Evolutionary conservation across 2,113 vertebrate genomes (phyloP).

Genomic region (Vulpes ferrilata): DNA sequence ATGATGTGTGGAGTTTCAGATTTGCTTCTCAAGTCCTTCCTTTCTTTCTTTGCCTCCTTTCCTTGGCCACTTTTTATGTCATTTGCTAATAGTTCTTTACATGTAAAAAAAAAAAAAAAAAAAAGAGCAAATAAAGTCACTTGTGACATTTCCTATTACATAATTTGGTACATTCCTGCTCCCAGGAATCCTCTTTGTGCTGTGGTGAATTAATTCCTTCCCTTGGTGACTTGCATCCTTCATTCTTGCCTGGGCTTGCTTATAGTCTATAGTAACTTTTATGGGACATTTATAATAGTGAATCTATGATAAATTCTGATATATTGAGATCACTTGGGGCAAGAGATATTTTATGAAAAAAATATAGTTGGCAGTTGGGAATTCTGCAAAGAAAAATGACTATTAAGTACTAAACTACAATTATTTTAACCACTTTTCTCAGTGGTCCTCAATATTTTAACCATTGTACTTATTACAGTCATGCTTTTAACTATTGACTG

Average conservation of each 20-base stretch:
- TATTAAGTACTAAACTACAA: background rate
- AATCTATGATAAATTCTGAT: background rate
- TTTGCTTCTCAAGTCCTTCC: background rate
- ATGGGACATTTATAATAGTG: background rate
- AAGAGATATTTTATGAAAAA: conserved; percentile 28
- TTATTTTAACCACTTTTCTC: background rate
- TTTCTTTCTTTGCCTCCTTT: background rate
- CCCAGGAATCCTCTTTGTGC: background rate
- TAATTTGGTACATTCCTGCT: background rate
- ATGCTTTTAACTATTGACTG: background rate
- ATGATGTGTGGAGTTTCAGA: background rate
- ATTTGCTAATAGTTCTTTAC: background rate
- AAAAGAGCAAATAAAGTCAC: background rate
- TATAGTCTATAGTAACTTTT: background rate
- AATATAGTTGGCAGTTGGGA: background rate
- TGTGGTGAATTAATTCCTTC: background rate
- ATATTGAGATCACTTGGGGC: background rate
- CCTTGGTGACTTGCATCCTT: background rate
- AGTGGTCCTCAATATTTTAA: background rate
- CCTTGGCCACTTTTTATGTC: background rate
- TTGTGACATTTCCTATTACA: background rate
- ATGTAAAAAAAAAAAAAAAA: background rate
- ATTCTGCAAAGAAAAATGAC: conserved; percentile 19
- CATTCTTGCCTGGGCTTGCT: background rate
- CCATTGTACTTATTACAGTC: background rate